A percentile compares a stretch with the other conserved stretches of the same genome.
phyloP scores from a whole-genome alignment of 2,888 invertebrate genomes.

The Rhogogaster chlorosoma region DNA sequence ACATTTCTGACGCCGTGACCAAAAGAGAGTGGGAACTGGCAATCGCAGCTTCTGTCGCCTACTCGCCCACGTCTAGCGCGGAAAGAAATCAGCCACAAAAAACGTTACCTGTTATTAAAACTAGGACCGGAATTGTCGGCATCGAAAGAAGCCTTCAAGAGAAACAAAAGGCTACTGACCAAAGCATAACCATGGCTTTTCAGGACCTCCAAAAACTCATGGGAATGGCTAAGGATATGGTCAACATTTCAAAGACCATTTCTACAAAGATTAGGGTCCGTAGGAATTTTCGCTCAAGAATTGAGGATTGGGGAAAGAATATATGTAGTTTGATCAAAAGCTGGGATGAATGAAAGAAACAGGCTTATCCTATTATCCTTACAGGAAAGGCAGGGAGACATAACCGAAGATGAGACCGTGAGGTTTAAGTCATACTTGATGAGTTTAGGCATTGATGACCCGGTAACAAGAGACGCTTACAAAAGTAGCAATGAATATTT shows the following conservation, averaged over 20 bases:
- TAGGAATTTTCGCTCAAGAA: constrained; percentile 52
- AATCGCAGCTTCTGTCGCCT: constrained; percentile 61
- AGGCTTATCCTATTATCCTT: constrained; percentile 60
- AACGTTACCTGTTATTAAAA: constrained; percentile 81
- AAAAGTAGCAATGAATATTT: constrained; percentile 93
- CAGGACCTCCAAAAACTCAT: constrained; percentile 97
- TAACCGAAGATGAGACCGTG: constrained; percentile 98
- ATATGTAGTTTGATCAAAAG: background rate
- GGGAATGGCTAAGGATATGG: constrained; percentile 99
- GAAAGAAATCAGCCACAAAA: background rate
- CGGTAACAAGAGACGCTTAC: constrained; percentile 95
- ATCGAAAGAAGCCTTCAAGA: constrained; percentile 96
- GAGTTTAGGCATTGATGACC: constrained; percentile 98
- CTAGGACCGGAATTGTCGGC: constrained; percentile 94
- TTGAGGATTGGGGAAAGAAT: background rate
- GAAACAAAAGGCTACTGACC: constrained; percentile 94
- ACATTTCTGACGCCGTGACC: constrained; percentile 83
- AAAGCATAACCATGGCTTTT: constrained; percentile 95
- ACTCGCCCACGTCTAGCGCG: constrained; percentile 43
- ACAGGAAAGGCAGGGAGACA: constrained; percentile 94
- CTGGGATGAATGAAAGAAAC: background rate
- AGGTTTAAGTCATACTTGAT: constrained; percentile 97
- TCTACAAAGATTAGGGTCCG: constrained; percentile 92
- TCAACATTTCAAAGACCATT: constrained; percentile 93
- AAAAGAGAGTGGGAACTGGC: constrained; percentile 84